Base-by-base conservation (phyloP, 2,797 vertebrate species). In the Gobio occitaniae region DNA sequence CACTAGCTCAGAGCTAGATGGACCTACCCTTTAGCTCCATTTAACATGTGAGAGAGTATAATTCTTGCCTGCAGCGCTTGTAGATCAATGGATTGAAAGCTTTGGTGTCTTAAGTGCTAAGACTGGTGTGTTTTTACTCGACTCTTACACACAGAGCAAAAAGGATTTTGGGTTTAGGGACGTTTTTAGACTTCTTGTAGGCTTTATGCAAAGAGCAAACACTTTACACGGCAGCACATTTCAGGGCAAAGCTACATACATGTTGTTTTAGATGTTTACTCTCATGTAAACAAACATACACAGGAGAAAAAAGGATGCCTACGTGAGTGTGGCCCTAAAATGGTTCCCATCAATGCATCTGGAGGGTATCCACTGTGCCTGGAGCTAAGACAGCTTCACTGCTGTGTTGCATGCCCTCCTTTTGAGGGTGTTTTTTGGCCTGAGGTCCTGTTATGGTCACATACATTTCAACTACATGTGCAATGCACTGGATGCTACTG, bases 321-420 rank as follows among this genome's bases (percentile, higher is more conserved):
- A 56, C 88, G 84, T 87, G 86, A 71, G 65, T 54, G 72, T 84
- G 86, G 84, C 70, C 61, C 70, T 38, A 76, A 79, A 85, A 25
- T 36, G 41, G 47, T 66, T 78, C 69, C 36, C 83, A 75, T 41
- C 80, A 48, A 4, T 41, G 54, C 71, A 66, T 86, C 81, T 89
- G 70, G 87, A 84, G 70, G 79, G 72, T 56, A 78, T 78, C 74
- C 86, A 86, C 41, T 70, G 16, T 48, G 48, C 77, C 84, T 70
- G 48, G 69, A 75, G 59, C 8, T 84, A 44, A 78, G 25, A 65
- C 63, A 38, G 87, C 88, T 63, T 71, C 90, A 32, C 8, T 25
- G 66, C 89, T 9, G 90, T 90, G 90, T 89, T 90, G 87, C 80
- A 87, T 90, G 89, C 89, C 92, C 78, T 90, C 21, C 10, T 41